Evolutionary conservation across 1,140 invertebrate species (phyloP).

Genomic region (Trachelipus rathkii): DNA sequence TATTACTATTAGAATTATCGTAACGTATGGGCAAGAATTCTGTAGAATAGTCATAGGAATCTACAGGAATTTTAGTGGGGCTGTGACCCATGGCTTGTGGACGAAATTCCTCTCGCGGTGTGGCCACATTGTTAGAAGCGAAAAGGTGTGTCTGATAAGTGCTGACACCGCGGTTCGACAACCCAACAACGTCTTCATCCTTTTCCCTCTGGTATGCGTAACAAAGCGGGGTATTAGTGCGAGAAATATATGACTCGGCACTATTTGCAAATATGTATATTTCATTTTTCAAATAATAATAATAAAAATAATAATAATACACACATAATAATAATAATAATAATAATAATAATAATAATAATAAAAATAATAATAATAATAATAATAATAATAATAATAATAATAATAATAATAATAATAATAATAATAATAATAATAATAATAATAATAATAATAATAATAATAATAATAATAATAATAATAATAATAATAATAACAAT

Average conservation of each 20-base stretch:
- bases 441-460: too few species aligned
- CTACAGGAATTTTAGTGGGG: too few species aligned
- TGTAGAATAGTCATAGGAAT: too few species aligned
- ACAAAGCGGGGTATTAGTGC: background rate
- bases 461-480: too few species aligned
- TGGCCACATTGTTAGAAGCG: background rate
- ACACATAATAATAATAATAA: background rate
- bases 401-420: too few species aligned
- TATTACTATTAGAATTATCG: too few species aligned
- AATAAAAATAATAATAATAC: background rate
- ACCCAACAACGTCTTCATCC: background rate
- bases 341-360: background rate
- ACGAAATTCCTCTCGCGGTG: too few species aligned
- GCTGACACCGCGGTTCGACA: background rate
- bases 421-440: background rate
- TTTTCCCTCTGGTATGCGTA: background rate
- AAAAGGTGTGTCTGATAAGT: background rate
- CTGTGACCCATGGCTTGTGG: too few species aligned
- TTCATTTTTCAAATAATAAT: background rate
- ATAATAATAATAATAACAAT: too few species aligned
- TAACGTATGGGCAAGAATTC: too few species aligned
- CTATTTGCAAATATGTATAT: background rate
- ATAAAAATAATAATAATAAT: too few species aligned
- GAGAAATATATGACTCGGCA: background rate
- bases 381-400: too few species aligned